Evolutionary conservation across 2,113 vertebrate species (phyloP).

Genomic region (Elanoides forficatus): DNA sequence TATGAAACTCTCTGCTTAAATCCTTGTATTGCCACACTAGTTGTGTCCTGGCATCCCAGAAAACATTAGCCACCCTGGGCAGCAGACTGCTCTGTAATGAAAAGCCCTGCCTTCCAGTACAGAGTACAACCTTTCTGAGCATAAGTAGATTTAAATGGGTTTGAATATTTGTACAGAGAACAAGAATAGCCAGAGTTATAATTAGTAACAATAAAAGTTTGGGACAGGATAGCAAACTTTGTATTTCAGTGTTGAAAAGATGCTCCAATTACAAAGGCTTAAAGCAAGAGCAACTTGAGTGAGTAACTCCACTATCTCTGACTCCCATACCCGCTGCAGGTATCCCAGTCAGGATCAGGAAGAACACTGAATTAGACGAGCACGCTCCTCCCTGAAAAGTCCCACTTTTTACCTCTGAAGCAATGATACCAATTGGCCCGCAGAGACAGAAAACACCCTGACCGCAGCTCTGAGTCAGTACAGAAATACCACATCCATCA

Average conservation of each 20-base stretch:
- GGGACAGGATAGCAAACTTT: background rate
- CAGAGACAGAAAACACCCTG: background rate
- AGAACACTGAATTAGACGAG: background rate
- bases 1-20: background rate
- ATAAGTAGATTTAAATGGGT: background rate
- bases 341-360: accelerated
- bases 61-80: accelerated
- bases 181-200: background rate
- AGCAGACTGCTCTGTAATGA: background rate
- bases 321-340: background rate
- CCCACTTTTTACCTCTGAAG: background rate
- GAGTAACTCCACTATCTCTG: background rate
- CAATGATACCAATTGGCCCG: background rate
- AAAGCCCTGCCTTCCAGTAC: background rate
- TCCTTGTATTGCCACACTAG: background rate
- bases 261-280: background rate
- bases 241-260: background rate
- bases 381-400: background rate
- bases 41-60: background rate
- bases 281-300: background rate
- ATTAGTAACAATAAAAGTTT: background rate
- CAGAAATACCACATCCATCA: background rate
- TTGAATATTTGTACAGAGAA: background rate
- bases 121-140: background rate
- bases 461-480: background rate